Evolutionary conservation across 2,888 invertebrate species (phyloP), one percentile per base, ranked within the genome.

Genomic region (Lucinisca nassula): DNA sequence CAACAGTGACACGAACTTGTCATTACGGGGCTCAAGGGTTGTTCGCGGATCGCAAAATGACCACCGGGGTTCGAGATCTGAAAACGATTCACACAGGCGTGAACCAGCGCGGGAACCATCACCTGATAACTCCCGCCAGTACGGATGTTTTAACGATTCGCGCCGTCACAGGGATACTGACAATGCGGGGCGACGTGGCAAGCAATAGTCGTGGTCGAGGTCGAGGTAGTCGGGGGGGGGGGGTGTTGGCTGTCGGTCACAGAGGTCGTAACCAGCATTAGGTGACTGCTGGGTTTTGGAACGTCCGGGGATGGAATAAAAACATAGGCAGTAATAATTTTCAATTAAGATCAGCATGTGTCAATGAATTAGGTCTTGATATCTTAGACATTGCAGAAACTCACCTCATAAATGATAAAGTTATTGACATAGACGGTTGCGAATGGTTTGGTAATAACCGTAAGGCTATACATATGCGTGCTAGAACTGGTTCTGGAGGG

Each of bases 391-490:
- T 70, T 35, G 70, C 70, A 10, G 70, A 70, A 70, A 70, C 70
- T 35, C 70, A 70, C 27, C 30, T 70, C 3, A 30, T 8, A 17
- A 37, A 32, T 35, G 70, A 37, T 30, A 70, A 32, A 27, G 6
- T 6, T 6, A 6, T 70, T 27, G 37, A 37, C 10, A 3, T 37
- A 12, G 70, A 32, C 12, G 70, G 70, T 27, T 70, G 27, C 6
- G 12, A 6, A n/a, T 70, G 70, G 70, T 70, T 70, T 6, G 70
- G 70, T 30, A 70, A 70, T 70, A 70, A 70, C 27, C 70, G 70
- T 35, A 32, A 70, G 17, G 17, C 3, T 8, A 70, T 70, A 12
- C 70, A 70, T 37, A 30, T 70, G 6, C 70, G 70, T 27, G 70
- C 70, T 6, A n/a, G 70, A 30, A 70, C 70, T 6, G 70, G 70